These are phyloP conservation scores for Heteropelma amictum DNA, from an alignment of 2,888 invertebrate genomes.

Conservation along the genomic window DNA sequence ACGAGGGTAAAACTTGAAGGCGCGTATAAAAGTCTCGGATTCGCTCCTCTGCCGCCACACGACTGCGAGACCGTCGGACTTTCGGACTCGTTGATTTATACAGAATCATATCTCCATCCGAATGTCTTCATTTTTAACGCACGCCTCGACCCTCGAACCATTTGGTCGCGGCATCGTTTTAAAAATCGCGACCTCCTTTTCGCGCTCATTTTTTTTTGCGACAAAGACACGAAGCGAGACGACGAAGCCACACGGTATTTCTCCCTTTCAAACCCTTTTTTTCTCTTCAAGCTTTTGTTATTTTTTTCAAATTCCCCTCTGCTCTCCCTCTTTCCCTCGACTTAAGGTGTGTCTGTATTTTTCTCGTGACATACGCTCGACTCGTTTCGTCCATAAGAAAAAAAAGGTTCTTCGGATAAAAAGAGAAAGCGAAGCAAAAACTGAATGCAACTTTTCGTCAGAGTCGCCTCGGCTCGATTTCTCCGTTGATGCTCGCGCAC, in stretches of 20 bases:
- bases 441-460: slow-evolving; percentile 41
- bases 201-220: slow-evolving; percentile 15
- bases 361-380: slow-evolving; percentile 20
- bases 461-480: slow-evolving; percentile 46
- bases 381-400: slow-evolving; percentile 19
- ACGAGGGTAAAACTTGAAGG: slow-evolving; percentile 43
- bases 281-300: slow-evolving; percentile 31
- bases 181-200: slow-evolving; percentile 36
- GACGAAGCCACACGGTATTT: slow-evolving; percentile 20
- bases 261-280: slow-evolving; percentile 7
- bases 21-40: slow-evolving; percentile 49
- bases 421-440: neutral
- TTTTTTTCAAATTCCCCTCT: slow-evolving; percentile 9
- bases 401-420: neutral
- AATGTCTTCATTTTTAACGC: slow-evolving; percentile 77
- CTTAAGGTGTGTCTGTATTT: slow-evolving; percentile 7
- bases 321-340: slow-evolving; percentile 8
- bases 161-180: slow-evolving; percentile 49
- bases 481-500: slow-evolving; percentile 32
- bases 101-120: slow-evolving; percentile 76
- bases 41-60: slow-evolving; percentile 39
- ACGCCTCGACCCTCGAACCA: slow-evolving; percentile 61
- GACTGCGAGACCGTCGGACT: slow-evolving; percentile 51
- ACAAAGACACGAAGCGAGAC: slow-evolving; percentile 35
- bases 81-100: slow-evolving; percentile 73